Evolutionary conservation across 2,797 vertebrate genomes (phyloP), one percentile per base, ranked within the genome.

Genomic region (Pseudopleuronectes americanus): DNA sequence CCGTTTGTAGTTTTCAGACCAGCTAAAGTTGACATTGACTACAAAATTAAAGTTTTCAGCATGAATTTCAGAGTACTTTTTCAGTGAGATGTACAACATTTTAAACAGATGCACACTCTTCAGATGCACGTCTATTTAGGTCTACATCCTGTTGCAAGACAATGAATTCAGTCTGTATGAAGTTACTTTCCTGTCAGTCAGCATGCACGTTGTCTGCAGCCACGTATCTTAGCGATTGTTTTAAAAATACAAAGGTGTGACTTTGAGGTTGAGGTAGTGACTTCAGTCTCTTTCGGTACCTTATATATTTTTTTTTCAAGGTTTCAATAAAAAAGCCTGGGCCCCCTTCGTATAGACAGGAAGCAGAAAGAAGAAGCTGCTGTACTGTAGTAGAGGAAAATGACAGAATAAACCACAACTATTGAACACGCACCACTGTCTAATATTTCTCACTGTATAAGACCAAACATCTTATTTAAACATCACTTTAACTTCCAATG

Each of bases 391-490:
- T 77, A 24, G 71, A 52, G 58, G 80, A 81, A 84, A 79, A 63
- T 76, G 63, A 84, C 59, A 83, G 68, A 87, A 76, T 56, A 69
- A 83, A 89, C 90, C 89, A 88, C 87, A 91, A 87, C 80, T 87
- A 77, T 80, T 66, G 70, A 81, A 63, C 56, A 59, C 51, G 73
- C 60, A 59, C 62, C 65, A 76, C 84, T 86, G 78, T 83, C 76
- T 74, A 82, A 84, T 5, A 47, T 7, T 23, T 70, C 26, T 70
- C 43, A 52, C 24, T 80, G 77, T 36, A 47, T 61, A 64, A 56
- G 17, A 45, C 5, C 17, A 16, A 53, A 33, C 8, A 8, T 65
- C 16, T 31, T 57, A n/a, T 19, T 24, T 1, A 43, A 21, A 21
- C 13, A 19, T 57, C 14, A 8, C 22, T 62, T 57, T 48, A 0